phyloP scores from a whole-genome alignment of 1,140 invertebrate genomes.

The Psix sp. region DNA sequence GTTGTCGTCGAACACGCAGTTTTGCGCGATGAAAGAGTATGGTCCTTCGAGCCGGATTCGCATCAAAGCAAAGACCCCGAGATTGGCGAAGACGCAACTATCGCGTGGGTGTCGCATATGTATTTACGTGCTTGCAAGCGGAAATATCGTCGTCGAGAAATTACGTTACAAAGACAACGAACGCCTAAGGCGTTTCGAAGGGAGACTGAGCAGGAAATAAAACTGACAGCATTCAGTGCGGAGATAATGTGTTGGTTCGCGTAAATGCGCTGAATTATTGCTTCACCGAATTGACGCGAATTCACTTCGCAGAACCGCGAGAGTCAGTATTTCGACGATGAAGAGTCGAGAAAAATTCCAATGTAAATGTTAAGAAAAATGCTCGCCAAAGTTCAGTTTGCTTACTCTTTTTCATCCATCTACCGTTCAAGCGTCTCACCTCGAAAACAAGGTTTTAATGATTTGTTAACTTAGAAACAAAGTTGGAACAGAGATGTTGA shows the following conservation, averaged over 20 bases:
- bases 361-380: constrained; percentile 3
- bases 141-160: constrained; percentile 41
- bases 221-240: constrained; percentile 56
- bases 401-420: too few species aligned
- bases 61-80: too few species aligned
- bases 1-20: too few species aligned
- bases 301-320: constrained; percentile 10
- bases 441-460: too few species aligned
- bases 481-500: too few species aligned
- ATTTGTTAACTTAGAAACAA: too few species aligned
- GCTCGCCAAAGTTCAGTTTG: not conserved
- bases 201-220: constrained; percentile 48
- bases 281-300: constrained; percentile 36
- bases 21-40: too few species aligned
- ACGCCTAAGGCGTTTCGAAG: not conserved
- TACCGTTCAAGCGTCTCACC: too few species aligned
- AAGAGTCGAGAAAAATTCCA: constrained; percentile 3
- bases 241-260: constrained; percentile 47
- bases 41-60: too few species aligned
- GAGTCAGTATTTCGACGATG: constrained; percentile 12
- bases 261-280: constrained; percentile 66
- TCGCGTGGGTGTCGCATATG: constrained; percentile 29
- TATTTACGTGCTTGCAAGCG: constrained; percentile 44
- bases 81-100: too few species aligned
- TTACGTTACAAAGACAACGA: constrained; percentile 46